Conservation (phyloP, 1,140 invertebrate species). For the Magallana ariakensis region DNA sequence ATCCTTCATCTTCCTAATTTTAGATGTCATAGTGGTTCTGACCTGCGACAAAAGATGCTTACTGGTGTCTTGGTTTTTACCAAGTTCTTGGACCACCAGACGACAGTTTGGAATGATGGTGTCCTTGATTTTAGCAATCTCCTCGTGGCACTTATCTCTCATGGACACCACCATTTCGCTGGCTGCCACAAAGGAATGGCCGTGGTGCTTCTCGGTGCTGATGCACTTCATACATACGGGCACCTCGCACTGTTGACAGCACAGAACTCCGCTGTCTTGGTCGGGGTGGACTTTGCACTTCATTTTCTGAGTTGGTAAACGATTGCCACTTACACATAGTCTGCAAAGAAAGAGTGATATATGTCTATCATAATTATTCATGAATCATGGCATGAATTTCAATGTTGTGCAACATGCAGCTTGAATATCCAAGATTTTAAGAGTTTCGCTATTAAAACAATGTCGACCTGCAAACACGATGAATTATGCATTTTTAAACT, state of each 20-base stretch:
- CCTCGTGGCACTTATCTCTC: not conserved
- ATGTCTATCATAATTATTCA: too few relatives aligned
- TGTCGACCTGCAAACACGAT: too few relatives aligned
- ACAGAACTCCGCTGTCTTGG: conserved; percentile 7
- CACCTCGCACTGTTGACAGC: conserved; percentile 12
- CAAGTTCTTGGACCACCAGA: not conserved
- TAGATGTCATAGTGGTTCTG: not conserved
- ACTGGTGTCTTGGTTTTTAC: not conserved
- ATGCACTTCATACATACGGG: not conserved
- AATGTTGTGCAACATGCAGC: too few relatives aligned
- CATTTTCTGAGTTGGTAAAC: not conserved
- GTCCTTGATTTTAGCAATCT: conserved; percentile 3
- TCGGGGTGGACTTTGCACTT: not conserved
- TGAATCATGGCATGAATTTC: too few relatives aligned
- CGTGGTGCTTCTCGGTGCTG: not conserved
- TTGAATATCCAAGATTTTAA: too few relatives aligned
- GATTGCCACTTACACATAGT: not conserved
- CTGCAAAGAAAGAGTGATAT: not conserved
- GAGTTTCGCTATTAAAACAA: too few relatives aligned
- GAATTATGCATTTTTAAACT: too few relatives aligned
- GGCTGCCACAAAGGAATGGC: not conserved
- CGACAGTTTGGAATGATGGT: conserved; percentile 4
- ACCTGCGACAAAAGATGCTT: not conserved
- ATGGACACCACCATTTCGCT: conserved; percentile 16
- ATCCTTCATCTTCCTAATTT: not conserved